These are phyloP conservation scores for Strigamia maritima DNA, from an alignment of 2,888 invertebrate species.

Conservation along the genomic window DNA sequence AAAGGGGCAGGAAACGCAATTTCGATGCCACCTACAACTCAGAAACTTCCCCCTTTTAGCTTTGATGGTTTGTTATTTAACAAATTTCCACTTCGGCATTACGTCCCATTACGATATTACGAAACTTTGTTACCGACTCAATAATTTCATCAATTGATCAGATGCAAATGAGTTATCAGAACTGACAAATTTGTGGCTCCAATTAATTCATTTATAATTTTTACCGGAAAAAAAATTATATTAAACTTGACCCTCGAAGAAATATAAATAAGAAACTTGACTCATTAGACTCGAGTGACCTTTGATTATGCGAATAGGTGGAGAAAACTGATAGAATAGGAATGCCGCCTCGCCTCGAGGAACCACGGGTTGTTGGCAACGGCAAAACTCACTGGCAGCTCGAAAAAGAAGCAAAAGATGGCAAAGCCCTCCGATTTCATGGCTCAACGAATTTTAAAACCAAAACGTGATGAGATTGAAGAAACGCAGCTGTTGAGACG, in stretches of 20 bases:
- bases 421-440: constrained; percentile 32
- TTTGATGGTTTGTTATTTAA: constrained; percentile 1
- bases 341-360: constrained; percentile 26
- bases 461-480: constrained; percentile 31
- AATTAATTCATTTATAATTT: constrained; percentile 5
- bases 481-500: constrained; percentile 25
- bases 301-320: constrained; percentile 22
- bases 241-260: neutral
- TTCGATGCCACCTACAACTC: neutral
- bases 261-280: neutral
- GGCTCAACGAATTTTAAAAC: constrained; percentile 31
- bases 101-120: neutral
- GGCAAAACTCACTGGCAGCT: neutral
- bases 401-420: constrained; percentile 27
- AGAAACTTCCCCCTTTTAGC: neutral
- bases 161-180: neutral
- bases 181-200: neutral
- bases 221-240: neutral
- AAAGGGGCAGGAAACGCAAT: neutral
- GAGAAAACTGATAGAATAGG: constrained; percentile 28
- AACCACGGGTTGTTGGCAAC: constrained; percentile 25
- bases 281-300: constrained; percentile 22
- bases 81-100: neutral
- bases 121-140: constrained; percentile 3
- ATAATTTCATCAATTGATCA: neutral